A percentile compares a stretch with the other conserved stretches of the same genome.
Evolutionary conservation across 2,113 vertebrate genomes (phyloP).

Genomic region (Neolamprologus kungweensis): DNA sequence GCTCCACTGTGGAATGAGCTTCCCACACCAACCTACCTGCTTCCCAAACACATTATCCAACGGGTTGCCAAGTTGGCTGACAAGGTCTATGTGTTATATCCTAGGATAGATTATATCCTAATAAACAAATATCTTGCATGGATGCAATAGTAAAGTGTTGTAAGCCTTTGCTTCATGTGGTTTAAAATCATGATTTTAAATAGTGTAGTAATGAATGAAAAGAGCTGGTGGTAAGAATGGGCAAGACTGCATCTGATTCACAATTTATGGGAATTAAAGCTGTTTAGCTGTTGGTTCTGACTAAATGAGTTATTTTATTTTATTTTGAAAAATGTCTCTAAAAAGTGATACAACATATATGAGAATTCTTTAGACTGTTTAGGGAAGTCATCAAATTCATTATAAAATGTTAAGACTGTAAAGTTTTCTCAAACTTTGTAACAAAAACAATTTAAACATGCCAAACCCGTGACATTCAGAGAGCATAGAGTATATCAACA

Average conservation of each 20-base stretch:
- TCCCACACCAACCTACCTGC: slow-evolving; percentile 23
- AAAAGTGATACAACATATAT: not conserved
- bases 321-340: not conserved
- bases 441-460: not conserved
- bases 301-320: not conserved
- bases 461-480: not conserved
- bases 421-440: not conserved
- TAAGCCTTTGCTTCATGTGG: not conserved
- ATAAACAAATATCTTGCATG: not conserved
- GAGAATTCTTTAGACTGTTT: not conserved
- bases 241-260: slow-evolving; percentile 15
- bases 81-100: not conserved
- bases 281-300: not conserved
- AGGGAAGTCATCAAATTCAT: not conserved
- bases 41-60: not conserved
- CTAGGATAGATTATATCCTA: not conserved
- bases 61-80: not conserved
- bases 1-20: slow-evolving; percentile 61
- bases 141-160: not conserved
- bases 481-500: not conserved
- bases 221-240: slow-evolving; percentile 21
- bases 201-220: slow-evolving; percentile 31
- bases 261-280: slow-evolving; percentile 10
- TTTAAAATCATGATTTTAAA: not conserved
- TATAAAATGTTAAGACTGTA: not conserved